Evolutionary conservation across 2,797 vertebrate species (phyloP), one percentile per base, ranked within the genome.

Genomic region (Dendrocincla fuliginosa): DNA sequence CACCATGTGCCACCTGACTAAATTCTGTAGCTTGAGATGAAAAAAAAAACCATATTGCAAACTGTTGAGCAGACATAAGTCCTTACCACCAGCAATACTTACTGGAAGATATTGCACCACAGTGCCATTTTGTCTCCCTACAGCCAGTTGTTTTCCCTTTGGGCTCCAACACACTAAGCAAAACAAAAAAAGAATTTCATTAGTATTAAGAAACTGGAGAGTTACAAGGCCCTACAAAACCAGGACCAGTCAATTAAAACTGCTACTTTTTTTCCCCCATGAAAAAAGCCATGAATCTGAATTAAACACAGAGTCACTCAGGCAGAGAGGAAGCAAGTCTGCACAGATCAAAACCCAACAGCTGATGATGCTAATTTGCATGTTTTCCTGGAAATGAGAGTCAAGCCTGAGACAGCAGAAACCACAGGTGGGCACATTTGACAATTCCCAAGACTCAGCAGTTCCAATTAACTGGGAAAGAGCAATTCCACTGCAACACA

Each of bases 81-180:
- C 50, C 35, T 81, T 42, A 52, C 32, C 10, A 42, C 4, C 30
- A 84, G 9, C 18, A 80, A 49, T n/a, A 98, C 99, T 99, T 97
- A 99, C 99, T n/a, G 99, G 99, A 57, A 99, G 98, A 70, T 99
- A 99, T 46, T 99, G 99, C 74, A 98, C 98, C 91, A 99, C 98
- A 0, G 99, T 99, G 80, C 98, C 99, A 44, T 99, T 98, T 97
- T 98, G 98, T 64, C 99, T 99, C 57, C 99, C 99, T 28, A 98
- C 99, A 39, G 99, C 99, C 35, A 99, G 98, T 61, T 99, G 99
- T 96, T 99, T 99, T 81, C 99, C 99, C 97, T 99, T 99, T 11
- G 99, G 99, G 96, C 99, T 99, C 99, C 99, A 99, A 96, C 99
- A 99, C 90, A 99, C 99, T 99, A 92, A 28, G 27, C 5, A 77